These are phyloP conservation scores for Helicolenus hilgendorfi DNA, from an alignment of 2,797 vertebrate species.

Conservation along the genomic window DNA sequence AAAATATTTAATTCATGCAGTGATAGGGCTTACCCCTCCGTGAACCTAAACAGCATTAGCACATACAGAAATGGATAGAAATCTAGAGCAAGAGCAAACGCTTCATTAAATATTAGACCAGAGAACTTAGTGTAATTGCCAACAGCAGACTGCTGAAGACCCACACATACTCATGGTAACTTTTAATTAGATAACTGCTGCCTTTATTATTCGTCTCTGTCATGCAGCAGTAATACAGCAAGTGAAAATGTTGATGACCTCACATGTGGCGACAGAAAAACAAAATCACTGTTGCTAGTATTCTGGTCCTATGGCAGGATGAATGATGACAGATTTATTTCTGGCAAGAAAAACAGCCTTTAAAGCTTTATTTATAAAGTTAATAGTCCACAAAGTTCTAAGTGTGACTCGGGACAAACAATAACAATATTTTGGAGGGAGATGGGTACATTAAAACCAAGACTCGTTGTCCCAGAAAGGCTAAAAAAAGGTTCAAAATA, in stretches of 20 bases:
- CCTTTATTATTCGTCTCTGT: not conserved
- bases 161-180: not conserved
- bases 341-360: slow-evolving; percentile 44
- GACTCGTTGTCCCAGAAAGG: slow-evolving; percentile 52
- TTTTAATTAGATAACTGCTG: not conserved
- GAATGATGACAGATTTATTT: slow-evolving; percentile 61
- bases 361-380: slow-evolving; percentile 66
- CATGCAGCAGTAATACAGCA: not conserved
- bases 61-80: not conserved
- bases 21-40: not conserved
- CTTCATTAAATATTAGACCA: not conserved
- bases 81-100: not conserved
- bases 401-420: slow-evolving; percentile 40
- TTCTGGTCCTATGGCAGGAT: slow-evolving; percentile 6
- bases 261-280: slow-evolving; percentile 15
- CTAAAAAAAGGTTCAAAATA: slow-evolving; percentile 64
- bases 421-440: slow-evolving; percentile 18
- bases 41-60: not conserved
- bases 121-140: not conserved
- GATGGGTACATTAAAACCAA: slow-evolving; percentile 30
- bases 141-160: not conserved
- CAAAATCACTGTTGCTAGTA: slow-evolving; percentile 1
- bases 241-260: not conserved
- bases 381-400: slow-evolving; percentile 33
- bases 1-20: slow-evolving; percentile 6